Base-by-base conservation (phyloP, 2,113 vertebrate genomes). In the Forbesichthys papilliferus region DNA sequence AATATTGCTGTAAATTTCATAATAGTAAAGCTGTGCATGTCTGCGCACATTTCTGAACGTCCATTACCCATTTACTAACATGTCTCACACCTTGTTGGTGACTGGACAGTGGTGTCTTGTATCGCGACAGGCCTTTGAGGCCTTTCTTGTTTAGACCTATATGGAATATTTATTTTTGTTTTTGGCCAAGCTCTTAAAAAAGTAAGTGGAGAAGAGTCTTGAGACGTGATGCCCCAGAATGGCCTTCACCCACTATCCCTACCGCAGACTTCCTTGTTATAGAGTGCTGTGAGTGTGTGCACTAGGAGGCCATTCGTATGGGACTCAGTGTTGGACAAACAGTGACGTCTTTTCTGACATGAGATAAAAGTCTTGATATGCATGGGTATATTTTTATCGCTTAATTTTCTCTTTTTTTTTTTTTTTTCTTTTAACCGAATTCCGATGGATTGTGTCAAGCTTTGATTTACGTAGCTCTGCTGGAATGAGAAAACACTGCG, bases 401-500 rank as follows among this genome's bases (percentile, higher is more conserved):
- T 87, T 59, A 77, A 71, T 76, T 88, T 84, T 83, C 82, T 84
- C 36, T 79, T 16, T 51, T 42, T 2, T 20, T 3, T 49, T 63
- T 48, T 10, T 56, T 47, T 34, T 46, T 58, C 12, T 83, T 91
- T 89, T 89, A 92, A 91, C 88, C 78, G 66, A 84, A 90, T 91
- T 83, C 73, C 82, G 70, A 91, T 88, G 84, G 89, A 91, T 91
- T 79, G 59, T 87, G 89, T 91, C 86, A 75, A 12, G 65, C 71
- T 83, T 82, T 92, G 92, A 92, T 92, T 91, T 86, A 87, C 92
- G 90, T 90, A 88, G 79, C 82, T 84, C 71, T 79, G 78, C 85
- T 82, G 85, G 77, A 87, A 87, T 84, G 83, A 91, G 84, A 84
- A 90, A 86, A 84, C 75, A 88, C 82, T 89, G 77, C 79, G 78